A percentile compares a stretch with the other conserved stretches of the same genome.
These are phyloP conservation scores for Eremobia ochroleuca DNA, from an alignment of 2,888 invertebrate species.

Conservation along the genomic window DNA sequence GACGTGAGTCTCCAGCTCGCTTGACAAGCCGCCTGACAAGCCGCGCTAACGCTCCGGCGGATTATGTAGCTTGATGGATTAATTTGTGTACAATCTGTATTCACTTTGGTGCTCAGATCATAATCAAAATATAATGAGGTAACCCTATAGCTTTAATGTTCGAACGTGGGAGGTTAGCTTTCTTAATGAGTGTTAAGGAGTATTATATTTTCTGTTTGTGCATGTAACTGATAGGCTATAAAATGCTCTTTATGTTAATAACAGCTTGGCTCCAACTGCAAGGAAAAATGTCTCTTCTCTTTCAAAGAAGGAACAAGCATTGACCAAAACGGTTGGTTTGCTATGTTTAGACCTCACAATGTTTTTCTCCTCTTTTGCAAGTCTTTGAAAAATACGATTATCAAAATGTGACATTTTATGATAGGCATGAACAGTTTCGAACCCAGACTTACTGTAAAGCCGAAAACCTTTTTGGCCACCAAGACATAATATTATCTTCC, in stretches of 20 bases:
- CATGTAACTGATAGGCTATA: conserved; percentile 46
- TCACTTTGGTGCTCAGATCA: conserved; percentile 71
- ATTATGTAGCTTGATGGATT: conserved; percentile 89
- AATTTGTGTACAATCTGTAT: conserved; percentile 80
- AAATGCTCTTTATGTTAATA: conserved; percentile 36
- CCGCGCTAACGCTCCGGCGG: conserved; percentile 80
- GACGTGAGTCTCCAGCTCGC: conserved; percentile 76
- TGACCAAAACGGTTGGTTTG: not conserved
- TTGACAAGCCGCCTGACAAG: conserved; percentile 82
- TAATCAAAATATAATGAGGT: conserved; percentile 78
- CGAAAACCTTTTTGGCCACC: not conserved
- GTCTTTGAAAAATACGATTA: not conserved
- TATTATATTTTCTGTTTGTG: conserved; percentile 52
- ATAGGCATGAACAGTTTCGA: not conserved
- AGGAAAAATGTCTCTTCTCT: not conserved
- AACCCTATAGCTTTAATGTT: conserved; percentile 63
- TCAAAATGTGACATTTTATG: not conserved
- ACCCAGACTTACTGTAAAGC: not conserved
- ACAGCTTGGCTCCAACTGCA: not conserved
- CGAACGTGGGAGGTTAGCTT: conserved; percentile 55
- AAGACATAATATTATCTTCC: not conserved
- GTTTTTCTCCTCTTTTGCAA: not conserved
- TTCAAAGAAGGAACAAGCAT: not conserved
- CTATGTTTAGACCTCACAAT: not conserved
- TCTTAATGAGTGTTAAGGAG: conserved; percentile 55